Percentiles rank a stretch among this genome's conserved stretches.
These are phyloP conservation scores for Bucco capensis DNA, from an alignment of 2,113 vertebrate genomes.

Conservation along the genomic window DNA sequence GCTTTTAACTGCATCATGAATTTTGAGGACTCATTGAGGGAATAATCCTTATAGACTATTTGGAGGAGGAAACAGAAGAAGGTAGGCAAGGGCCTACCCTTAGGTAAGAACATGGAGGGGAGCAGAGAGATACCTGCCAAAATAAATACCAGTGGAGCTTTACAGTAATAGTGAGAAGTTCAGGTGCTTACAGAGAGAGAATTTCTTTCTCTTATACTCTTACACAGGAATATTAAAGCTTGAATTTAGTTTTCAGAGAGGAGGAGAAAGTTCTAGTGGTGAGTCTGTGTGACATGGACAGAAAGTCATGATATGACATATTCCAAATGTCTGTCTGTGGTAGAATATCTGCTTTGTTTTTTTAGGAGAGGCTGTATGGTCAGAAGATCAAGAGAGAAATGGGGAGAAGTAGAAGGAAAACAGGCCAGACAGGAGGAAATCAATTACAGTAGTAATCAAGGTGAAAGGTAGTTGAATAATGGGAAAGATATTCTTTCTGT, in stretches of 20 bases:
- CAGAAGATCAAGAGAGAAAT: neutral
- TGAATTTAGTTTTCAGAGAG: neutral
- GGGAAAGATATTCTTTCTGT: neutral
- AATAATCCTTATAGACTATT: neutral
- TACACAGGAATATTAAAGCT: neutral
- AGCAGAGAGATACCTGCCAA: neutral
- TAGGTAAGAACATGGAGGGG: neutral
- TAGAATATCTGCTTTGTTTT: neutral
- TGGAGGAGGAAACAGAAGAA: neutral
- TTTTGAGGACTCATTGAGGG: neutral
- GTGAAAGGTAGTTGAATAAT: neutral
- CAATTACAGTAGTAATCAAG: neutral
- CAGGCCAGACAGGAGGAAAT: neutral
- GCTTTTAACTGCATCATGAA: neutral
- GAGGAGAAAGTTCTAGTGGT: neutral
- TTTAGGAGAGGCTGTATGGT: neutral
- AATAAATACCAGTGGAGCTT: neutral
- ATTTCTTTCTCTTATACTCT: neutral
- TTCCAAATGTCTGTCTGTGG: neutral
- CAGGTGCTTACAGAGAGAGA: neutral
- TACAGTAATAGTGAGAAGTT: neutral
- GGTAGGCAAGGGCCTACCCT: neutral
- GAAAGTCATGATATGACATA: neutral
- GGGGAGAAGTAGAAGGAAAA: neutral
- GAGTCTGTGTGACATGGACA: neutral